Evolutionary conservation across 2,113 vertebrate species (phyloP).

Genomic region (Xiphophorus couchianus): DNA sequence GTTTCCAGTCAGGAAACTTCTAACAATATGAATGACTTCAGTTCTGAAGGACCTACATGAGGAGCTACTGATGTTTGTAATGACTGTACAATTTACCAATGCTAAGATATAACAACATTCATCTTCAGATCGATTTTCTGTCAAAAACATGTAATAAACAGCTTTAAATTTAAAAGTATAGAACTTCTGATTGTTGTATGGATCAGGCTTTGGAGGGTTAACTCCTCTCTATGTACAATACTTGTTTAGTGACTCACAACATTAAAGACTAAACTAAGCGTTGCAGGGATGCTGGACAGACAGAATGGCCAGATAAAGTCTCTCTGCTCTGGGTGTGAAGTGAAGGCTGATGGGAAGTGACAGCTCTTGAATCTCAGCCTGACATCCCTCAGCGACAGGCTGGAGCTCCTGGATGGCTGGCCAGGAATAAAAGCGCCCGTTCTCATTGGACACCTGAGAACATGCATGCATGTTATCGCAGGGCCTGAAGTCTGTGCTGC

Average conservation of each 20-base stretch:
- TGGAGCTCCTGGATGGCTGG: conserved; percentile 21
- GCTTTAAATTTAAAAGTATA: too few relatives aligned
- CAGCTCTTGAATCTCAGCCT: conserved; percentile 15
- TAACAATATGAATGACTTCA: neutral
- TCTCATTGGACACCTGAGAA: conserved; percentile 31
- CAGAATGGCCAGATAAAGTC: neutral
- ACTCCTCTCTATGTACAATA: neutral
- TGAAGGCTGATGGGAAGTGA: conserved; percentile 7
- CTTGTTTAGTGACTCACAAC: neutral
- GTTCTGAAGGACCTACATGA: neutral
- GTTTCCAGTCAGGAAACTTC: too few relatives aligned
- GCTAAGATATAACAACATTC: neutral
- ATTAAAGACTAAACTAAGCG: neutral
- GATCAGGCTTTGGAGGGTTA: neutral
- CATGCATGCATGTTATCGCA: conserved; percentile 23
- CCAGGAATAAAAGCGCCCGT: conserved; percentile 18
- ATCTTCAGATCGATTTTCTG: too few relatives aligned
- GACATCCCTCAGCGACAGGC: conserved; percentile 2
- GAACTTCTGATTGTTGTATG: too few relatives aligned
- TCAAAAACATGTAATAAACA: neutral
- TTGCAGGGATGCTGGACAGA: neutral
- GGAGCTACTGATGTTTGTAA: neutral
- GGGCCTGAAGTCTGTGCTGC: conserved; percentile 7
- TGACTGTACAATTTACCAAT: neutral
- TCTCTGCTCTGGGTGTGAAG: neutral